Base-by-base conservation (phyloP, 23 tunicate genomes). In the Halocynthia aurantium region DNA sequence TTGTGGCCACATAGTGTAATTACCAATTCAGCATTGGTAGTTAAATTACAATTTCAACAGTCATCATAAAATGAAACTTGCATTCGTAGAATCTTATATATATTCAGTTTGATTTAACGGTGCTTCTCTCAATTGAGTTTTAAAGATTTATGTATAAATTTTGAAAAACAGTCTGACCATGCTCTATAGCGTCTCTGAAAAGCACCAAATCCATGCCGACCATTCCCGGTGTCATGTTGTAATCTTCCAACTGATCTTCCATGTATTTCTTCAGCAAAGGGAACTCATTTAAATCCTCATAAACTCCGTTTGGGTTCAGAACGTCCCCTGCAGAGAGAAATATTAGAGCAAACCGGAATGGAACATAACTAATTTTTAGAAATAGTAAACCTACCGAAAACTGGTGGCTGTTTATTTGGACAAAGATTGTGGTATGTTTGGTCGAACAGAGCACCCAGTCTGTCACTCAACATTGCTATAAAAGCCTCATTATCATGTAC, bases 231-330 rank as follows among this genome's bases (percentile, higher is more conserved):
- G 94, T 83, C 86, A 84, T 83, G 77, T 94, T 94, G 76, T 94
- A 94, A 81, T 94, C 98, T 55, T 94, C 98, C 51, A 94, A 80
- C 66, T 94, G 98, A 51, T 94, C 98, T 72, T 94, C 94, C 98
- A 94, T 94, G 87, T 72, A 94, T 69, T 88, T 88, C 71, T 94
- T 94, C 2, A 94, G 82, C 67, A 80, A 73, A 5, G 71, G 15
- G 52, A 94, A 84, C 22, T 88, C 94, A 10, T 67, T 71, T 19
- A 87, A 68, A 66, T 94, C 98, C 79, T 94, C 98, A 53, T 87
- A 94, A 20, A 87, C 77, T 8, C 61, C 83, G 62, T 87, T 88
- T 7, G 87, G 65, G 69, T 87, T 94, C 22, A 94, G 75, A 67
- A 94, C 88, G 75, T 94, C 98, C 63, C 98, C 93, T 84, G 75